A percentile compares a stretch with the other conserved stretches of the same genome.
phyloP scores from a whole-genome alignment of 2,797 vertebrate species.

The Brachymystax lenok region DNA sequence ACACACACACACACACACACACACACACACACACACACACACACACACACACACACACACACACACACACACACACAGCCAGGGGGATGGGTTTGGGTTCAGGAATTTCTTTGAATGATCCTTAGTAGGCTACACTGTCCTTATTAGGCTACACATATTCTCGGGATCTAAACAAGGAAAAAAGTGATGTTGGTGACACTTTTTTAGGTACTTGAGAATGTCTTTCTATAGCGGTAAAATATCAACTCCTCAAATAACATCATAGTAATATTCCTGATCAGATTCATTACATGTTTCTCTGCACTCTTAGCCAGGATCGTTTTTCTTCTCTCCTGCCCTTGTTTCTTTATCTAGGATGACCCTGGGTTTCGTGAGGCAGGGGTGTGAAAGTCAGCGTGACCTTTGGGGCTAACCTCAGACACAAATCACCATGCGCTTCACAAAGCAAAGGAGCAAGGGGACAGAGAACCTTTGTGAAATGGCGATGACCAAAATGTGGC shows the following conservation, averaged over 20 bases:
- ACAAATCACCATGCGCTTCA: constrained; percentile 54
- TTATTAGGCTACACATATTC: neutral
- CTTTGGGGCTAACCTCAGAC: constrained; percentile 59
- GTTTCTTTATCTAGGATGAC: constrained; percentile 66
- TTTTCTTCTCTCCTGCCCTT: constrained; percentile 31
- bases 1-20: neutral
- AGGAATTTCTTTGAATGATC: constrained; percentile 44
- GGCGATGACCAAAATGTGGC: constrained; percentile 42
- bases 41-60: constrained; percentile 18
- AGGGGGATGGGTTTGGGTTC: constrained; percentile 53
- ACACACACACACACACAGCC: constrained; percentile 35
- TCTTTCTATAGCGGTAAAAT: neutral
- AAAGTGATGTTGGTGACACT: neutral
- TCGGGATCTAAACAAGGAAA: neutral
- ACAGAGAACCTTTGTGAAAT: constrained; percentile 49
- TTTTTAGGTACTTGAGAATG: neutral
- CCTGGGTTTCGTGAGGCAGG: constrained; percentile 44
- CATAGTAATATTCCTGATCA: constrained; percentile 45
- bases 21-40: neutral
- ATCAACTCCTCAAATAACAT: neutral
- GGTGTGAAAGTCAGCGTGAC: constrained; percentile 65
- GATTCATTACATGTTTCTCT: neutral
- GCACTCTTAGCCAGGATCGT: too few relatives aligned
- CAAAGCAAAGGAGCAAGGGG: constrained; percentile 35
- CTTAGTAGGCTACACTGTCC: neutral